Evolutionary conservation across 2,888 invertebrate genomes (phyloP).

Genomic region (Cepaea hortensis): DNA sequence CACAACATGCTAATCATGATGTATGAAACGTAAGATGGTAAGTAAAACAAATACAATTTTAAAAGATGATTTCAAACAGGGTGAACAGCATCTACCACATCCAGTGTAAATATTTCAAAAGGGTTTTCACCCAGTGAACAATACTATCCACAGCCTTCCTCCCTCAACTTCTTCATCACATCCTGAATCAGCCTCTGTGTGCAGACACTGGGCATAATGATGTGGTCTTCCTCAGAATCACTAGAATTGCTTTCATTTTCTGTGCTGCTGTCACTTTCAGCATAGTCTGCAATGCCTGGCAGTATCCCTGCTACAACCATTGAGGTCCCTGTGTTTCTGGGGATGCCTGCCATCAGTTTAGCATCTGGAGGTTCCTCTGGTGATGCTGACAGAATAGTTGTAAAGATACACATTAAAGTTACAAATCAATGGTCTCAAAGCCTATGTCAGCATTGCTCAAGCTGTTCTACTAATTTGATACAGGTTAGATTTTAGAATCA

Average conservation of each 20-base stretch:
- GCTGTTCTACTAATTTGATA: no score
- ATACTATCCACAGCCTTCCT: slow-evolving; percentile 40
- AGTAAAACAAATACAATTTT: no score
- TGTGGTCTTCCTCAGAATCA: slow-evolving; percentile 46
- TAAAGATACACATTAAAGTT: no score
- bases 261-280: slow-evolving; percentile 64
- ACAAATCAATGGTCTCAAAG: no score
- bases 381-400: background rate
- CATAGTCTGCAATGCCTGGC: slow-evolving; percentile 66
- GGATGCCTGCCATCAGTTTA: slow-evolving; percentile 48
- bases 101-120: background rate
- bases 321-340: slow-evolving; percentile 48
- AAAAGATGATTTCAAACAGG: no score
- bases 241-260: slow-evolving; percentile 48
- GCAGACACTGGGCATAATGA: slow-evolving; percentile 34
- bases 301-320: slow-evolving; percentile 63
- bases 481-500: no score
- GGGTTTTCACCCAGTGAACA: background rate
- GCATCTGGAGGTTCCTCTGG: slow-evolving; percentile 41
- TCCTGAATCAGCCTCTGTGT: slow-evolving; percentile 40
- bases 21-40: no score
- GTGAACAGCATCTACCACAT: no score
- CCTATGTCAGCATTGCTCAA: no score
- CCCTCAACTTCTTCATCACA: slow-evolving; percentile 39
- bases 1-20: no score